Base-by-base conservation (phyloP, 2,888 invertebrate genomes). In the Callimorpha dominula region DNA sequence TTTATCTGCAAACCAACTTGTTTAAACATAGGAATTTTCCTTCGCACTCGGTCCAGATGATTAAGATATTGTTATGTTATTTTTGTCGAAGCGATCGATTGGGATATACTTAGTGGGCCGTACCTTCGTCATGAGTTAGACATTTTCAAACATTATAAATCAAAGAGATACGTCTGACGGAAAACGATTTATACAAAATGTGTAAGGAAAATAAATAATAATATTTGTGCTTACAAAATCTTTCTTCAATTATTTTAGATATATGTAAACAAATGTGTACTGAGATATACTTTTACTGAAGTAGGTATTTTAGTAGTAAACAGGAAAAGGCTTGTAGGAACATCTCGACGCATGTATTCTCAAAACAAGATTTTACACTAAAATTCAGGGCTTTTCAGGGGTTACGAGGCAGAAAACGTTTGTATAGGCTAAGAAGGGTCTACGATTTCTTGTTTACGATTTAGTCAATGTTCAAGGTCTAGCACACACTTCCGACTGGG, bases 91-190 rank as follows among this genome's bases (percentile, higher is more conserved):
- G 4, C 8, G 5, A 63, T 40, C 17, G 52, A 71, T 64, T 64
- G 43, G 43, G 43, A 64, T 43, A 43, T 14, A n/a, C n/a, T n/a
- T n/a, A 42, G 15, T 42, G 17, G 42, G 62, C 20, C n/a, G 63
- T 42, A 64, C 73, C 75, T 65, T 77, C 71, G 63, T 69, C 71
- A 65, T 62, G 43, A 65, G 65, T 67, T 69, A 66, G 73, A 67
- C 20, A n/a, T 71, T 77, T 63, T 42, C 43, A 52, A 74, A 79
- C 65, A 72, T 62, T 79, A 65, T 81, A 81, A 81, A 81, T 81
- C 80, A 76, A 68, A 79, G 52, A 81, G 71, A 79, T 79, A 74
- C 73, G 57, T 67, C 70, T 64, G 42, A 54, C 52, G 50, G 69
- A 74, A 72, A 73, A 71, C 73, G 62, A 75, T 74, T 69, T 71